Conservation (phyloP, 2,797 vertebrate species). For the Somateria mollissima region DNA sequence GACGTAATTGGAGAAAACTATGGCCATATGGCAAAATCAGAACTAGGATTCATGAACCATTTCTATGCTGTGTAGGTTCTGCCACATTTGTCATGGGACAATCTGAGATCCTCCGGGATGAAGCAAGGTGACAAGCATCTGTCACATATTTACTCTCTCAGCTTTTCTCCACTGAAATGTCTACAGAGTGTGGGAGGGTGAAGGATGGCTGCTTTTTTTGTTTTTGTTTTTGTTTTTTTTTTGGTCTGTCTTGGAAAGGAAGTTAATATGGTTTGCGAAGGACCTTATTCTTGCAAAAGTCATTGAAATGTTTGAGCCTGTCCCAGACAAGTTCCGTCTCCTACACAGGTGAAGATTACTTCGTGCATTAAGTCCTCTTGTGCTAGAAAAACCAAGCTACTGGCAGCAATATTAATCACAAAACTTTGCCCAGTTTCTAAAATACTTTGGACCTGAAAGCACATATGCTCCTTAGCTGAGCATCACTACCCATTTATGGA, state of each 20-base stretch:
- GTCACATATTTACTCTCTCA: not conserved
- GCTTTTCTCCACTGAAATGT: not conserved
- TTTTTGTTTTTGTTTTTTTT: too few species aligned
- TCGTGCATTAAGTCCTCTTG: not conserved
- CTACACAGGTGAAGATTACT: not conserved
- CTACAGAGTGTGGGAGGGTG: not conserved
- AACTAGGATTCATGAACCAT: not conserved
- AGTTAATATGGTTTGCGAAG: not conserved
- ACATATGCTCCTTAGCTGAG: not conserved
- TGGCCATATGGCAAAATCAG: not conserved
- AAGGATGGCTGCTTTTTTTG: not conserved
- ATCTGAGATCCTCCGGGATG: not conserved
- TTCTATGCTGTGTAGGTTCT: not conserved
- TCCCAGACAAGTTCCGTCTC: not conserved
- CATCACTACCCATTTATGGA: not conserved
- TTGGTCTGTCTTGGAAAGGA: not conserved
- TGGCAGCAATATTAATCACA: not conserved
- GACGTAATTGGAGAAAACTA: not conserved
- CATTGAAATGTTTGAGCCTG: not conserved
- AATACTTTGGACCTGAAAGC: not conserved
- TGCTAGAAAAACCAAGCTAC: not conserved
- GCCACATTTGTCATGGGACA: not conserved
- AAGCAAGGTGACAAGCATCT: constrained; percentile 14
- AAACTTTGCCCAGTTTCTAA: not conserved
- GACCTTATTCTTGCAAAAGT: not conserved